Evolutionary conservation across 2,888 invertebrate genomes (phyloP), one percentile per base, ranked within the genome.

Genomic region (Nomada flava): DNA sequence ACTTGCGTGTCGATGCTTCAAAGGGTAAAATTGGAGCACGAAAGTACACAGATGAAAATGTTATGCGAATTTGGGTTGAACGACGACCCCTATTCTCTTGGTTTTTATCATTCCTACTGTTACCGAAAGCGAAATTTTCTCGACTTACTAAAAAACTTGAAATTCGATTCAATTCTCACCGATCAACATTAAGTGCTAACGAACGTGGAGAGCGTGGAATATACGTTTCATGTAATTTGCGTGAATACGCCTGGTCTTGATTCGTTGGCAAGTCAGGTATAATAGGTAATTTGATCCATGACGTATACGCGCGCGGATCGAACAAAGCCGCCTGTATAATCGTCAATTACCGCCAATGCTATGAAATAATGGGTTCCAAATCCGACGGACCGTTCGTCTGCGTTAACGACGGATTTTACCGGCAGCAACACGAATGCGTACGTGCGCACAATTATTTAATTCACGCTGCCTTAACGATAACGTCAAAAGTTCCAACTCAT

Each of bases 261-360:
- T 83, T 83, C 79, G 85, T 85, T 83, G 88, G 82, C 86, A 87
- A 87, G 74, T 84, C 79, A 79, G 85, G 63, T 85, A 90, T 92
- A 92, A 92, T 90, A 76, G 91, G 92, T 92, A 92, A 92, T 92
- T 91, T 91, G 91, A 92, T 92, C 91, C 88, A 79, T 82, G 82
- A 81, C 78, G 84, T 88, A 78, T 88, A 78, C 80, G 78, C 74
- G 76, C 76, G 73, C 84, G 26, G 81, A 75, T 83, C 67, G 79
- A 76, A 84, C 77, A 81, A 80, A 76, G 69, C 82, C 59, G 73
- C 83, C 67, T 80, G 82, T 88, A 90, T 91, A 92, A 92, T 92
- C 89, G 91, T 91, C 88, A 91, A 90, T 90, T 91, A 91, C 81
- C 77, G 72, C 82, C 77, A 79, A 63, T 62, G 81, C 78, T 83